Base-by-base conservation (phyloP, 2,888 invertebrate genomes). In the Melipona bicolor region DNA sequence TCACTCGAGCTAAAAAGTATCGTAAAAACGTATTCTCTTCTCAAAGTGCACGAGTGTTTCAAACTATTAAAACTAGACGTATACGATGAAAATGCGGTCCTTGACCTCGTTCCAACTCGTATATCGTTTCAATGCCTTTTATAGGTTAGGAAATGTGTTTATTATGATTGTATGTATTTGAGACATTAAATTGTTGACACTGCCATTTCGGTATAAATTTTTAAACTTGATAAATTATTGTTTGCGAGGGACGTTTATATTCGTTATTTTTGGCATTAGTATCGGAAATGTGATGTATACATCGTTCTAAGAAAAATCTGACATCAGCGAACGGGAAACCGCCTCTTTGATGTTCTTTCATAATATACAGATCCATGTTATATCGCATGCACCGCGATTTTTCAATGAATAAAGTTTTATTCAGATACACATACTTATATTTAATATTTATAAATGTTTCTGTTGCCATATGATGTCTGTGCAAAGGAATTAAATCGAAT, bases 101-200 rank as follows among this genome's bases (percentile, higher is more conserved):
- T 83, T 84, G 84, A 84, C 84, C 84, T 72, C 71, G 50, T 84
- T 84, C 52, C 27, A 19, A 62, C 19, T 59, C n/a, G 9, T 78
- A 71, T 67, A 61, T 68, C 56, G 61, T 75, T 62, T 62, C 43
- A 36, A 78, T 62, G 56, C 43, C 62, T 77, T 79, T 85, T 81
- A 61, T 84, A 87, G 77, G 84, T 81, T 84, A 87, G 72, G 73
- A 52, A 75, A 75, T 71, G 27, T 84, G 67, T 83, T 83, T 78
- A 71, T 78, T 77, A 70, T 84, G 70, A 43, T 71, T 32, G 61
- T 49, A 74, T 49, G 74, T 43, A 64, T 79, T 59, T 11, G 17
- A 36, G 64, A 52, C 19, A 17, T 21, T 61, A 27, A 76, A 62
- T 84, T 68, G 24, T 73, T 81, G 62, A 78, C 68, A 87, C 62